phyloP scores from a whole-genome alignment of 1,140 invertebrate genomes.

The Drosophila pseudoananassae region DNA sequence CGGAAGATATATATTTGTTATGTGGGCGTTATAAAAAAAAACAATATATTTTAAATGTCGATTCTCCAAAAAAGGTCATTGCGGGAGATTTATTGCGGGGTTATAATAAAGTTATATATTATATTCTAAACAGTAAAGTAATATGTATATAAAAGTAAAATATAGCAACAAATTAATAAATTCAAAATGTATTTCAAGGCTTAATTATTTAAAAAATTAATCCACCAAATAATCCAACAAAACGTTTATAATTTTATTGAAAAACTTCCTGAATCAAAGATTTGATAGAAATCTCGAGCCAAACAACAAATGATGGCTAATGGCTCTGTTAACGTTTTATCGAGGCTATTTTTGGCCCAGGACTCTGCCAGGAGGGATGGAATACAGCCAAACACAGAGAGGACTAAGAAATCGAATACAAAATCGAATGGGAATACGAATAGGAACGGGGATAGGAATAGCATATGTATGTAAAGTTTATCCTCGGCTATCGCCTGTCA shows the following conservation, averaged over 20 bases:
- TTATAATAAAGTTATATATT: too few species aligned
- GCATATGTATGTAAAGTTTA: background rate
- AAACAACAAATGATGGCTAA: background rate
- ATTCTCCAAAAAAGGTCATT: background rate
- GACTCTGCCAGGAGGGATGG: too few species aligned
- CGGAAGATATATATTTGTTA: background rate
- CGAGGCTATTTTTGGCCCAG: background rate
- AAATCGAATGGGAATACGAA: background rate
- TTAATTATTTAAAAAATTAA: too few species aligned
- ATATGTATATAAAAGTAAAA: too few species aligned
- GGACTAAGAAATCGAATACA: too few species aligned
- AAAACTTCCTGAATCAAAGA: background rate
- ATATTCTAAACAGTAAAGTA: too few species aligned
- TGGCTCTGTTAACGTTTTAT: background rate
- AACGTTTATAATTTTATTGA: background rate
- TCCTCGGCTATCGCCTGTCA: slow-evolving; percentile 18
- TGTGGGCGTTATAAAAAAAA: slow-evolving; percentile 3
- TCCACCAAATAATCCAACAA: background rate
- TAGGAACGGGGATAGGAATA: background rate
- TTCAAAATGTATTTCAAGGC: too few species aligned
- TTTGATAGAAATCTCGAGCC: background rate
- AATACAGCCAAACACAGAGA: too few species aligned
- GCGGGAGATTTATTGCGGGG: too few species aligned
- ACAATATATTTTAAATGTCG: slow-evolving; percentile 6
- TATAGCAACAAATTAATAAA: too few species aligned